Evolutionary conservation across 2,888 invertebrate species (phyloP), one percentile per base, ranked within the genome.

Genomic region (Yponomeuta cagnagella): DNA sequence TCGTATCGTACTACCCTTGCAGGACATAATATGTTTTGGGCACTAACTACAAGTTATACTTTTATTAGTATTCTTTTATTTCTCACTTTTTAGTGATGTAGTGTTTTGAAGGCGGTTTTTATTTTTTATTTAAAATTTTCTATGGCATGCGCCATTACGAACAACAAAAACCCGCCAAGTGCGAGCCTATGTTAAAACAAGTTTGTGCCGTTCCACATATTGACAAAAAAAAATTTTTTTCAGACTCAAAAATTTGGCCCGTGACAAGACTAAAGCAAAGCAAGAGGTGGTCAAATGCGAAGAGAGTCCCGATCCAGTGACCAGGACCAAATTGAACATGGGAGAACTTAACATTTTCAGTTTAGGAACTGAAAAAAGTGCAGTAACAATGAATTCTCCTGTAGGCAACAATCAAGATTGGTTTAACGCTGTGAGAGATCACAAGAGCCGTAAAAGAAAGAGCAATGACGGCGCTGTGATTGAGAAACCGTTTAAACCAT

Each of bases 271-370:
- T 52, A 63, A 10, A 73, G 70, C 31, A 8, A 64, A 37, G 6
- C n/a, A 70, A 9, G 15, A 65, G 48, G 52, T 71, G 58, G 72
- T 73, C 48, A 68, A 31, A 52, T 65, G 37, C 0, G 33, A 23
- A 10, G 15, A 68, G 8, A 8, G 6, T 31, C 33, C 68, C 65
- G 69, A 70, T 43, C n/a, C 63, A 12, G 64, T 48, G 48, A 43
- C 31, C 69, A 68, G 33, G 37, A 72, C 48, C 71, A 80, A 80
- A 74, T 63, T 90, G 2, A 84, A 87, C 73, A 91, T 91, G 91
- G 89, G 89, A 1, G 76, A 80, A 23, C 63, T 78, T 0, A 90
- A 91, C 73, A 74, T 77, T n/a, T 85, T 90, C 31, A 73, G 71
- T 67, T 70, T 76, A 10, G 76, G 77, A 48, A 80, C 80, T 74